Evolutionary conservation across 2,113 vertebrate species (phyloP).

Genomic region (Stegostoma tigrinum): DNA sequence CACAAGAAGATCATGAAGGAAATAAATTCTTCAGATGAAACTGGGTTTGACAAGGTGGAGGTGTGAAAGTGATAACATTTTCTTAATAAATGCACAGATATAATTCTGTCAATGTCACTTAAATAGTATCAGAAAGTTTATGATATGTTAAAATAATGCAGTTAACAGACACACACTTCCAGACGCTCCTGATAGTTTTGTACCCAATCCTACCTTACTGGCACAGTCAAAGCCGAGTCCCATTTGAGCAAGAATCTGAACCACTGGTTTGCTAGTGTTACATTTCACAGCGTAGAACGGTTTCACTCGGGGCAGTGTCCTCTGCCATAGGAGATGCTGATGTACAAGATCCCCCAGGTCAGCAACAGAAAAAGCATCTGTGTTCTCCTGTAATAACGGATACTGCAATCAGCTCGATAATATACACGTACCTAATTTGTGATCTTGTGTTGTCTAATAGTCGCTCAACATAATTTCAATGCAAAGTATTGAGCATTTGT

Average conservation of each 20-base stretch:
- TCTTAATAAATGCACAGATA: no score
- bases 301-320: constrained; percentile 29
- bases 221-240: constrained; percentile 44
- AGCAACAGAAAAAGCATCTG: constrained; percentile 38
- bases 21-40: no score
- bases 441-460: background rate
- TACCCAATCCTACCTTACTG: constrained; percentile 41
- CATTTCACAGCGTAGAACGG: constrained; percentile 41
- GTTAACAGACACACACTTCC: no score
- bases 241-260: constrained; percentile 39
- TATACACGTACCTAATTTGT: background rate
- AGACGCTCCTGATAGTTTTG: no score
- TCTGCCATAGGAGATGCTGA: constrained; percentile 33
- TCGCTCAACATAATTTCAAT: background rate
- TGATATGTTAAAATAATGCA: no score
- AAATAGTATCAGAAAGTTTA: no score
- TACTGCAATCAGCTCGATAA: background rate
- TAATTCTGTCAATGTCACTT: no score
- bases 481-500: background rate
- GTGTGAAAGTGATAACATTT: no score
- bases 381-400: background rate
- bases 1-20: no score
- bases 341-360: constrained; percentile 36
- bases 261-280: constrained; percentile 38
- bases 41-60: no score